phyloP scores from a whole-genome alignment of 2,797 vertebrate species.

The Channa striata region DNA sequence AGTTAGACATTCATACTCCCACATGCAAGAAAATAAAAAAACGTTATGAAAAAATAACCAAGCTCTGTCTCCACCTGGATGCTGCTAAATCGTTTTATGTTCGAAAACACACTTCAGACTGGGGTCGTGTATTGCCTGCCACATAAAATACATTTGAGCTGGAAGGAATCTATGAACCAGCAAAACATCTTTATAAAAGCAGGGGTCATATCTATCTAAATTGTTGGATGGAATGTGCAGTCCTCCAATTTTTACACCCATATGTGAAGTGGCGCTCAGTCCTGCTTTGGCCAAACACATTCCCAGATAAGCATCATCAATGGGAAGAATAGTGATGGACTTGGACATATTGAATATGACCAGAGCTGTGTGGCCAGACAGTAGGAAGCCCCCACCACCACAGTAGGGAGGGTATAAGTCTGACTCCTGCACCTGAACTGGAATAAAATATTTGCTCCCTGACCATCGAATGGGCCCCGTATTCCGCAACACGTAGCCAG shows the following conservation, averaged over 20 bases:
- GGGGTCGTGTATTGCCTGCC: conserved; percentile 78
- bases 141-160: conserved; percentile 82
- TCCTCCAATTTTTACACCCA: conserved; percentile 79
- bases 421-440: conserved; percentile 73
- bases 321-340: conserved; percentile 79
- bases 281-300: conserved; percentile 86
- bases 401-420: conserved; percentile 82
- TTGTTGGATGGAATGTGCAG: conserved; percentile 61
- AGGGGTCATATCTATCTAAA: conserved; percentile 76
- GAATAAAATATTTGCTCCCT: conserved; percentile 87
- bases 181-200: conserved; percentile 85
- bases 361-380: conserved; percentile 83
- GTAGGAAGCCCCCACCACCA: conserved; percentile 84
- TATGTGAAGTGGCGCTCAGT: conserved; percentile 79
- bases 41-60: no score
- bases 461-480: conserved; percentile 72
- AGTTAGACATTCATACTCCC: no score
- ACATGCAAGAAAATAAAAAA: no score
- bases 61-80: no score
- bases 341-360: conserved; percentile 72
- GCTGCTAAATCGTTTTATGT: background rate
- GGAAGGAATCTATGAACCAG: conserved; percentile 87
- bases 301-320: conserved; percentile 90
- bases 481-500: conserved; percentile 76
- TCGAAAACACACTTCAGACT: conserved; percentile 59